Conservation (phyloP, 1,140 invertebrate species). For the Drosophila orosa region DNA sequence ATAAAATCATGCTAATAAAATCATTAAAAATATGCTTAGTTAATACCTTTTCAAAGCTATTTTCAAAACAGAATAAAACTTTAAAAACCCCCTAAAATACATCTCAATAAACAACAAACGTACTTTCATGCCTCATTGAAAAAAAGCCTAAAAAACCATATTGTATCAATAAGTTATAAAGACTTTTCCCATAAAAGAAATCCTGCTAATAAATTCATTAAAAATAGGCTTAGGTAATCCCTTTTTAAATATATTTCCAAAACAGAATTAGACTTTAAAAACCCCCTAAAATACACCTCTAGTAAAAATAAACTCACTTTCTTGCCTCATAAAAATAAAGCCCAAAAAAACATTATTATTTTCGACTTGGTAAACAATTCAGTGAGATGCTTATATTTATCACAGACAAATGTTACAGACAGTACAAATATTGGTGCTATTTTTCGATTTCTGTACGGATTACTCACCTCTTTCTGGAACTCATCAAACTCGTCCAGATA, state of each 20-base stretch:
- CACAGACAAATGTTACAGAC: slow-evolving; percentile 25
- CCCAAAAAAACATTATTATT: slow-evolving; percentile 14
- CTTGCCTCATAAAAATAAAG: not conserved
- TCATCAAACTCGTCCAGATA: slow-evolving; percentile 76
- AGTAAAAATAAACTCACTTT: slow-evolving; percentile 6
- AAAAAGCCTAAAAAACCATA: not conserved
- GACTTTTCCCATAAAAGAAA: not conserved
- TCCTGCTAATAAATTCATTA: not conserved
- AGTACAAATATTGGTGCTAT: slow-evolving; percentile 20
- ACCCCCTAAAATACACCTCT: not conserved
- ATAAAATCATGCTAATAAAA: too few relatives aligned
- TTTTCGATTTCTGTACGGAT: slow-evolving; percentile 1
- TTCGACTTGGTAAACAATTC: slow-evolving; percentile 25
- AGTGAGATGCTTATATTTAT: slow-evolving; percentile 17
- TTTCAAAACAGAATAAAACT: not conserved
- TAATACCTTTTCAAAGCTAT: not conserved
- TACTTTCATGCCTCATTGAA: not conserved
- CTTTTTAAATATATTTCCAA: not conserved
- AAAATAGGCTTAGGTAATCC: not conserved
- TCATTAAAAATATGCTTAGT: too few relatives aligned
- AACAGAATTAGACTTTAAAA: not conserved
- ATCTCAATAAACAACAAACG: slow-evolving; percentile 5
- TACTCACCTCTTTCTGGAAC: slow-evolving; percentile 77
- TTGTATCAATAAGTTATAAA: too few relatives aligned
- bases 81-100: not conserved